Evolutionary conservation across 1,140 invertebrate species (phyloP).

Genomic region (Drosophila sproati): DNA sequence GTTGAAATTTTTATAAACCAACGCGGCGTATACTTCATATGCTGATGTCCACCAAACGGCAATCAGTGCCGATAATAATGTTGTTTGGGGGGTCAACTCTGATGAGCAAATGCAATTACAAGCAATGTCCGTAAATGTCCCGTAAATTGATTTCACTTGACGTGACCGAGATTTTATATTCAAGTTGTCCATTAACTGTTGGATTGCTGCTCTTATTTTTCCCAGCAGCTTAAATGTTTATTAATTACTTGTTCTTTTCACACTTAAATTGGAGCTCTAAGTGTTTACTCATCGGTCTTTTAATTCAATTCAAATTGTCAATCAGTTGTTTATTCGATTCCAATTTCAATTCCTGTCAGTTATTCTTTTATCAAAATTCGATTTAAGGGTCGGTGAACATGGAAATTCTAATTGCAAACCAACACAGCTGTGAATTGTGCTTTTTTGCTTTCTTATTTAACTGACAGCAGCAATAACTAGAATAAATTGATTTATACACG

Average conservation of each 20-base stretch:
- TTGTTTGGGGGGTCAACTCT: conserved; percentile 34
- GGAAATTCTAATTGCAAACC: not conserved
- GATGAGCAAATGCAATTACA: conserved; percentile 47
- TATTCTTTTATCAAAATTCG: not conserved
- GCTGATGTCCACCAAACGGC: conserved; percentile 36
- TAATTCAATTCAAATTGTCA: conserved; percentile 22
- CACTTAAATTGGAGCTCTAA: not conserved
- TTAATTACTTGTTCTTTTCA: not conserved
- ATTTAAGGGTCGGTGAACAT: not conserved
- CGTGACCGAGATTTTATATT: not conserved
- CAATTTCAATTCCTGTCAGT: not conserved
- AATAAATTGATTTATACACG: not conserved
- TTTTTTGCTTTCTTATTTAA: not conserved
- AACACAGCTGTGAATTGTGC: not conserved
- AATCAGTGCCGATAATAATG: conserved; percentile 57
- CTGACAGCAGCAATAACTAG: not conserved
- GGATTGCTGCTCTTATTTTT: conserved; percentile 1
- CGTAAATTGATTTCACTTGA: conserved; percentile 28
- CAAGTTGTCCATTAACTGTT: not conserved
- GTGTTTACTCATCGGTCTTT: conserved; percentile 13
- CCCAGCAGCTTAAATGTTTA: not conserved
- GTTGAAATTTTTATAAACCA: conserved; percentile 65
- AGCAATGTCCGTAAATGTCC: conserved; percentile 11
- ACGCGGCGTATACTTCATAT: conserved; percentile 41
- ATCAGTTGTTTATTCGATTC: conserved; percentile 1